Base-by-base conservation (phyloP, 1,140 invertebrate species). In the Aphelinus atriplicis region DNA sequence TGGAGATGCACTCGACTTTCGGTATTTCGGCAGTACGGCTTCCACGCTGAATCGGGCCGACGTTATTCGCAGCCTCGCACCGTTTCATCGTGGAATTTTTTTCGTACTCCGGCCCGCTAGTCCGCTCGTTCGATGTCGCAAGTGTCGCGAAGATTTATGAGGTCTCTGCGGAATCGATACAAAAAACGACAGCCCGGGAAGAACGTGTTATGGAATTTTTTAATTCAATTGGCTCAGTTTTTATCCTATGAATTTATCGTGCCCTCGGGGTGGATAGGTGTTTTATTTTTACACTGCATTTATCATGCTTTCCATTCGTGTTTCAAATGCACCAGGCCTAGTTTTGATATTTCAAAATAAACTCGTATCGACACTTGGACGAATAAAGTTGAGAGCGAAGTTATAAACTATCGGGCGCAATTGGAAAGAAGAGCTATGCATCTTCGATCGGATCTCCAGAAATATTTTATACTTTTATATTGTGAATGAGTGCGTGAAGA, bases 391-490 rank as follows among this genome's bases (percentile, higher is more conserved):
- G 26, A 26, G 26, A 26, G 26, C 26, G 26, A 26, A 26, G 26
- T 26, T 26, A 26, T 26, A 26, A 26, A 26, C 26, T 26, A 0
- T 26, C 26, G 26, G 26, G 26, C 26, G 26, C 26, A 26, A 26
- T 26, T 26, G 51, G 45, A 58, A 50, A 56, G 10, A 43, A 42
- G 47, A 26, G 7, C 74, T 75, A 73, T 72, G 78, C 78, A 78
- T 80, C 77, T 67, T 69, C 72, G 75, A 78, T 76, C 65, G 71
- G 64, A 65, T 64, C 72, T 74, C 73, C 45, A 63, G 56, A 4
- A 61, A 75, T 81, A 78, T 82, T 82, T 82, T 82, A 78, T 82
- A 82, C 80, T 82, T 82, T 82, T 82, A 82, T 82, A 82, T 69
- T 70, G 77, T 51, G 46, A 53, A 70, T 26, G 62, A 73, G 47